Conservation (phyloP, 1,140 invertebrate species). For the Eulimnadia texana region DNA sequence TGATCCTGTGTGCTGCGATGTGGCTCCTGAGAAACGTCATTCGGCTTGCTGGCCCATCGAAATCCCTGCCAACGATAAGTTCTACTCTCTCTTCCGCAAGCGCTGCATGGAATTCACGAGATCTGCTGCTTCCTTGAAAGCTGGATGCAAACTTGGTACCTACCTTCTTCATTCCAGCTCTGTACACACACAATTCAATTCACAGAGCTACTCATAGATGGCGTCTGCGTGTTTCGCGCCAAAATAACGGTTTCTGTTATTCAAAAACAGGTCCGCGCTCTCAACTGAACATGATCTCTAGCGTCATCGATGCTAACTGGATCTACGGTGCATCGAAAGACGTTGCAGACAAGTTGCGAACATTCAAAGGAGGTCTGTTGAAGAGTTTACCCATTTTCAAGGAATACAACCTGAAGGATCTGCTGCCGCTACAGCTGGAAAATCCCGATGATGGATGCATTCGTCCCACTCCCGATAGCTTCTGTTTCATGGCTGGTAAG, state of each 20-base stretch:
- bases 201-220: not conserved
- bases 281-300: slow-evolving; percentile 34
- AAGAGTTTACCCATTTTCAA: slow-evolving; percentile 30
- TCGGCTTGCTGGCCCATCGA: slow-evolving; percentile 34
- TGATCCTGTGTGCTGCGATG: slow-evolving; percentile 32
- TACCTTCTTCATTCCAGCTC: too few species aligned
- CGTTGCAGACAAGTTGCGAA: slow-evolving; percentile 32
- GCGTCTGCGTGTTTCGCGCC: not conserved
- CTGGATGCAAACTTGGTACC: slow-evolving; percentile 36
- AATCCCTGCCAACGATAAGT: slow-evolving; percentile 33
- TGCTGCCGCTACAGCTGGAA: slow-evolving; percentile 35
- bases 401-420: slow-evolving; percentile 33
- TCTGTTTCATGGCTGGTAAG: slow-evolving; percentile 39
- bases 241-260: not conserved
- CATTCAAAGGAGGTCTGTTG: slow-evolving; percentile 32
- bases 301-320: slow-evolving; percentile 36
- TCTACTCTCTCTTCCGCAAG: slow-evolving; percentile 33
- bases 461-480: slow-evolving; percentile 31
- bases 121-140: slow-evolving; percentile 32
- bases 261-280: slow-evolving; percentile 31
- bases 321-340: slow-evolving; percentile 36
- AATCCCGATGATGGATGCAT: slow-evolving; percentile 39
- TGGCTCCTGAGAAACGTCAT: slow-evolving; percentile 14
- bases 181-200: not conserved
- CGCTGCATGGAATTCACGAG: slow-evolving; percentile 37